Evolutionary conservation across 2,113 vertebrate species (phyloP).

Genomic region (Polyodon spathula): DNA sequence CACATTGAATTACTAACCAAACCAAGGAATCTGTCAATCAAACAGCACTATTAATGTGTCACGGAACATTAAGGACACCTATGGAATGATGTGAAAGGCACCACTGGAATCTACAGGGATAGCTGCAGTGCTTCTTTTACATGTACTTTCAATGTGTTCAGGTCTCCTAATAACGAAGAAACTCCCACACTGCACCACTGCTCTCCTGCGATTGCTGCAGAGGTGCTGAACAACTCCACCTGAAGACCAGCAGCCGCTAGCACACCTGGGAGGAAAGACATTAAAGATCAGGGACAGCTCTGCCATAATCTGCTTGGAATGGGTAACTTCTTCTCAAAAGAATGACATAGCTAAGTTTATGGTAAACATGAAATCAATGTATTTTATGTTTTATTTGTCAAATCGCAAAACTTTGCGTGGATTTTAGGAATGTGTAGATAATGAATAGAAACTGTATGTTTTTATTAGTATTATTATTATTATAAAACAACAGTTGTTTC

Average conservation of each 20-base stretch:
- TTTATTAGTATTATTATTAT: too few relatives aligned
- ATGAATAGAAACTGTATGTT: neutral
- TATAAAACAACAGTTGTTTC: neutral
- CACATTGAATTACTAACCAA: too few relatives aligned
- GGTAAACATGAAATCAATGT: neutral
- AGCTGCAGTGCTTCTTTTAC: constrained; percentile 44
- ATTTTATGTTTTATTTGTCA: too few relatives aligned
- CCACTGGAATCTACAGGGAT: constrained; percentile 28
- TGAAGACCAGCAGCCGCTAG: constrained; percentile 37
- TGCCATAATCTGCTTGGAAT: neutral
- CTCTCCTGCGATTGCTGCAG: constrained; percentile 19
- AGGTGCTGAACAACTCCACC: constrained; percentile 54
- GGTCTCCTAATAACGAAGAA: constrained; percentile 35
- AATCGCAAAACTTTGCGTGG: neutral
- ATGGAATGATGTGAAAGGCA: neutral
- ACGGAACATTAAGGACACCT: neutral
- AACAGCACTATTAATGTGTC: too few relatives aligned
- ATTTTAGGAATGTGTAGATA: neutral
- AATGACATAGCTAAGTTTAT: too few relatives aligned
- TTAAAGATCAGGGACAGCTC: neutral
- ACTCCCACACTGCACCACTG: constrained; percentile 47
- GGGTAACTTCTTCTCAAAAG: too few relatives aligned
- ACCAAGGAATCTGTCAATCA: too few relatives aligned
- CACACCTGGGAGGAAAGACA: constrained; percentile 39
- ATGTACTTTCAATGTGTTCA: constrained; percentile 27